These are phyloP conservation scores for Pavo muticus DNA, from an alignment of 2,113 vertebrate genomes.

Conservation along the genomic window DNA sequence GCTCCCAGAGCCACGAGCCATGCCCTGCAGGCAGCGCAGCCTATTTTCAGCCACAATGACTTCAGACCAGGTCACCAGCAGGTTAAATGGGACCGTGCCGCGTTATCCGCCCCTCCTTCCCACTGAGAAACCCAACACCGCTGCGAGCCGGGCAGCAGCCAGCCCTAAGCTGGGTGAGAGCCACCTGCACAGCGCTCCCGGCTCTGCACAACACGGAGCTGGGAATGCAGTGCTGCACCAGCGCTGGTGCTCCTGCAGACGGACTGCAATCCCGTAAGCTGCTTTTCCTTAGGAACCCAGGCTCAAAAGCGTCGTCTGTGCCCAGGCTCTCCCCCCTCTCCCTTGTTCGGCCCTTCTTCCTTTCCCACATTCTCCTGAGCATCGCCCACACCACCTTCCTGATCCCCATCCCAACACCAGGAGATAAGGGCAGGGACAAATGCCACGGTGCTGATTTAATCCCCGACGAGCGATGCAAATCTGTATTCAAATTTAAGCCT, in stretches of 20 bases:
- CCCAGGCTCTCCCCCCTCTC: neutral
- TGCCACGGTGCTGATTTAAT: neutral
- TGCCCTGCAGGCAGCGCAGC: slow-evolving; percentile 63
- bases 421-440: neutral
- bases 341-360: neutral
- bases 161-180: neutral
- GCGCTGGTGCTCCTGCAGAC: neutral
- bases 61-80: slow-evolving; percentile 72
- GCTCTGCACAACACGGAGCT: neutral
- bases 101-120: slow-evolving; percentile 48
- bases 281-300: neutral
- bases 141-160: slow-evolving; percentile 15
- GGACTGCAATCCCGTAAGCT: rapidly evolving
- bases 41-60: slow-evolving; percentile 74
- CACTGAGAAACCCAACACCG: slow-evolving; percentile 56
- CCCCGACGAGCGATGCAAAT: slow-evolving; percentile 58
- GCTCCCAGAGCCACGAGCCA: slow-evolving; percentile 54
- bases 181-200: neutral
- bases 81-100: slow-evolving; percentile 68
- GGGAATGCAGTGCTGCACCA: too few relatives aligned
- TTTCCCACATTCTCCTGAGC: neutral
- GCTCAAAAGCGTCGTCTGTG: neutral
- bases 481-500: slow-evolving; percentile 7
- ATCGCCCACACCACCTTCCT: rapidly evolving
- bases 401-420: neutral